Percentiles rank a stretch among this genome's conserved stretches.
phyloP scores from a whole-genome alignment of 92 coral and sea anemone genomes.

The Porites divaricata region DNA sequence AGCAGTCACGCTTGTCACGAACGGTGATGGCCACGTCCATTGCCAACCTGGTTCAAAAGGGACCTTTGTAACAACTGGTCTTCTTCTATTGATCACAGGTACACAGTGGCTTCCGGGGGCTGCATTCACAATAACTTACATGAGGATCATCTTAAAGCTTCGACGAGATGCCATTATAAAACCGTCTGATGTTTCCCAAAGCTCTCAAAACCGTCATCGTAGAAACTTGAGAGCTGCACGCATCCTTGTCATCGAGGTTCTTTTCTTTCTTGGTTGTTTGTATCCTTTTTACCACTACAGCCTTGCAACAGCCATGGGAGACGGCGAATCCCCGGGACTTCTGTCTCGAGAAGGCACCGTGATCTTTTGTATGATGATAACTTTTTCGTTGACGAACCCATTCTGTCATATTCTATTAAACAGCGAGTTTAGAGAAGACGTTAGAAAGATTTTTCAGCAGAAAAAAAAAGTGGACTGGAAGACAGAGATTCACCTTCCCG shows the following conservation, averaged over 20 bases:
- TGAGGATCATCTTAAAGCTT: constrained; percentile 67
- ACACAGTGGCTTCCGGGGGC: constrained; percentile 58
- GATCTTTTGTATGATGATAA: constrained; percentile 54
- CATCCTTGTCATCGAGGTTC: constrained; percentile 69
- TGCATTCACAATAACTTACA: constrained; percentile 57
- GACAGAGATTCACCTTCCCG: not conserved
- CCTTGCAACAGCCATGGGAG: not conserved
- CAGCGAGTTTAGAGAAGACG: constrained; percentile 71
- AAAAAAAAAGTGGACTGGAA: not conserved
- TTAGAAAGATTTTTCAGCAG: constrained; percentile 33
- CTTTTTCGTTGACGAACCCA: constrained; percentile 74
- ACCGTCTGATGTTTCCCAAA: constrained; percentile 59
- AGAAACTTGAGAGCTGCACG: constrained; percentile 73
- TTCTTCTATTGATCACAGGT: constrained; percentile 13
- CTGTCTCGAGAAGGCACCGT: constrained; percentile 24
- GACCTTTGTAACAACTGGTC: constrained; percentile 9
- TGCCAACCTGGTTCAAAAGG: constrained; percentile 40
- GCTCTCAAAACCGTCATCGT: constrained; percentile 71
- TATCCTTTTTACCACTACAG: constrained; percentile 51
- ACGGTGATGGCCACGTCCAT: not conserved
- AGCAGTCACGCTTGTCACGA: constrained; percentile 27
- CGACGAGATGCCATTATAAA: constrained; percentile 59
- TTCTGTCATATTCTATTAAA: constrained; percentile 65
- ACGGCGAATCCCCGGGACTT: not conserved
- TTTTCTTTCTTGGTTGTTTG: constrained; percentile 52